phyloP scores from a whole-genome alignment of 2,113 vertebrate species.

The Genyomyrus donnyi region DNA sequence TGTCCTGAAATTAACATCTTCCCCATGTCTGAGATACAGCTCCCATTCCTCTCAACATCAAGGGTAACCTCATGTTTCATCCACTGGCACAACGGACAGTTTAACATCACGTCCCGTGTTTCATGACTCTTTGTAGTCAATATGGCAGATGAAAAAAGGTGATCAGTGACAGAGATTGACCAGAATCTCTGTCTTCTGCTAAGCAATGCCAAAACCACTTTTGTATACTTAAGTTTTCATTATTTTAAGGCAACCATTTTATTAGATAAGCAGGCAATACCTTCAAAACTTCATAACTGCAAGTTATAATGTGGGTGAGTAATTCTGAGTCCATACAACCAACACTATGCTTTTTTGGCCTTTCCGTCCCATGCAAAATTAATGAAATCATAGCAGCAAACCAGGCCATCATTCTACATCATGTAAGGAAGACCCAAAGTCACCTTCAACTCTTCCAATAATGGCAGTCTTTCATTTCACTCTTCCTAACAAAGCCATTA shows the following conservation, averaged over 20 bases:
- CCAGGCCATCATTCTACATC: background rate
- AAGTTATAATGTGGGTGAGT: background rate
- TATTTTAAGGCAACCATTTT: background rate
- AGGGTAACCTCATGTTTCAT: no score
- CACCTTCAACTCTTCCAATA: background rate
- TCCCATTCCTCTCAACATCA: no score
- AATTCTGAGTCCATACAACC: background rate
- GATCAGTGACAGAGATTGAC: background rate
- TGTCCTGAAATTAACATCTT: no score
- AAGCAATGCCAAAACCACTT: background rate
- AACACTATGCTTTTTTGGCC: background rate
- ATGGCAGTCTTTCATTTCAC: background rate
- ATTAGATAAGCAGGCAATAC: background rate
- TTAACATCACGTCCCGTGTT: no score
- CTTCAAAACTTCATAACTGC: background rate
- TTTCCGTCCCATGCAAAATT: background rate
- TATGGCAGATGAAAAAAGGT: background rate
- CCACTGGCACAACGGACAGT: no score
- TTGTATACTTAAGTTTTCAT: background rate
- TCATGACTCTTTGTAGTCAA: background rate
- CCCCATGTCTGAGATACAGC: no score
- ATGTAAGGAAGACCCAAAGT: background rate
- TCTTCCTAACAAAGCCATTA: background rate
- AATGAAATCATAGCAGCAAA: background rate
- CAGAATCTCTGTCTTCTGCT: background rate